phyloP scores from a whole-genome alignment of 2,888 invertebrate genomes.

The Argyra leucocephala region DNA sequence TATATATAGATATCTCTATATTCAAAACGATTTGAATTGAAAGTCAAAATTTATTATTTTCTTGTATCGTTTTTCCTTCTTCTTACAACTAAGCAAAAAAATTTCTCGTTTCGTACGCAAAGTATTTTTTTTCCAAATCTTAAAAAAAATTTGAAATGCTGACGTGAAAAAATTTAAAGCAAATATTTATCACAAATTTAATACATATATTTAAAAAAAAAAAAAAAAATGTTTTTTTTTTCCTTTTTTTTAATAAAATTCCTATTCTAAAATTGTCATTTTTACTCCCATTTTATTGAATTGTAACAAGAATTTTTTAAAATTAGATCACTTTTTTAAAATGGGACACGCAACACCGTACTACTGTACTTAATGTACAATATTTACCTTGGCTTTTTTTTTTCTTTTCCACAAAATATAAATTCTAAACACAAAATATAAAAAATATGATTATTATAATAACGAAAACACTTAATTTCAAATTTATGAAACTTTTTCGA shows the following conservation, averaged over 20 bases:
- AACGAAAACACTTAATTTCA: not conserved
- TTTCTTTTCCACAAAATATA: no score
- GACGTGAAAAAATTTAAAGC: not conserved
- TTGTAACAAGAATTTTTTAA: no score
- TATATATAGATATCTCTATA: not conserved
- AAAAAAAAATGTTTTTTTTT: no score
- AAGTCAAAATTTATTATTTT: not conserved
- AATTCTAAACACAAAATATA: not conserved
- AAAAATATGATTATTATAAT: not conserved
- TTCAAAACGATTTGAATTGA: conserved; percentile 1
- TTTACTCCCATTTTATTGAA: no score
- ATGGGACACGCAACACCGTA: conserved; percentile 3
- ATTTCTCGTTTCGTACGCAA: conserved; percentile 3
- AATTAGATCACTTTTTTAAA: not conserved
- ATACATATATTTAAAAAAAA: no score
- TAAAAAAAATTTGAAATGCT: not conserved
- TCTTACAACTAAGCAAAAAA: conserved; percentile 5
- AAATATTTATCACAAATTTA: no score
- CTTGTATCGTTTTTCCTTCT: not conserved
- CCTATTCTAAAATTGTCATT: no score
- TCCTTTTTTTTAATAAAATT: no score
- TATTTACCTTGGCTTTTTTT: not conserved
- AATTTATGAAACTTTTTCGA: not conserved
- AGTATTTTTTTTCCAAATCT: not conserved
- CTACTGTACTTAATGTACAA: not conserved